Conservation (phyloP, 2,113 vertebrate genomes). For the Falco punctatus region DNA sequence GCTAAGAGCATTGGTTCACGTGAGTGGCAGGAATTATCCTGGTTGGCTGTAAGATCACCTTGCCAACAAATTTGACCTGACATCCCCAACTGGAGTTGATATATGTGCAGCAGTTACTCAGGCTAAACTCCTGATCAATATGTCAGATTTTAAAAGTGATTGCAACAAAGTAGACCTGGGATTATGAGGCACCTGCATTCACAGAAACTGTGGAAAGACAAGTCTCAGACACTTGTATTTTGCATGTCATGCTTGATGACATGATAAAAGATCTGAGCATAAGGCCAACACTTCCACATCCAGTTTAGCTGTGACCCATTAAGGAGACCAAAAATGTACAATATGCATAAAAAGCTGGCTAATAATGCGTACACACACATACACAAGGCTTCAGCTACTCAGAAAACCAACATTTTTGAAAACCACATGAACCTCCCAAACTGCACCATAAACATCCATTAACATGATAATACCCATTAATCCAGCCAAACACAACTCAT, state of each 20-base stretch:
- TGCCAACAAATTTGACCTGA: conserved; percentile 70
- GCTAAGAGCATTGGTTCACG: background rate
- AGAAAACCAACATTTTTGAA: conserved; percentile 66
- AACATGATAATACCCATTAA: conserved; percentile 85
- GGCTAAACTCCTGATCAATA: conserved; percentile 81
- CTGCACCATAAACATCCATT: conserved; percentile 80
- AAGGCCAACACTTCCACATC: conserved; percentile 14
- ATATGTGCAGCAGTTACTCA: conserved; percentile 73
- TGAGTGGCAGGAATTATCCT: background rate
- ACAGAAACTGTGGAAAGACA: conserved; percentile 42
- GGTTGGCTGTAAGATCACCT: conserved; percentile 30
- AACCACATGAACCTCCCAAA: conserved; percentile 73
- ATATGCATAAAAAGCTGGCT: conserved; percentile 55
- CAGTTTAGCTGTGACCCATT: conserved; percentile 65
- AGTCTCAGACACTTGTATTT: conserved; percentile 25
- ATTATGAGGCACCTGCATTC: conserved; percentile 47
- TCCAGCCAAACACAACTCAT: conserved; percentile 82
- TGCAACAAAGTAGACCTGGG: conserved; percentile 46
- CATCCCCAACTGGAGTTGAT: conserved; percentile 56
- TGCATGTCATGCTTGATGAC: background rate
- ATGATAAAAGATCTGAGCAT: conserved; percentile 31
- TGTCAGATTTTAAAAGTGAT: conserved; percentile 79
- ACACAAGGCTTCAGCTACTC: conserved; percentile 11
- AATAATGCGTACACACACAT: conserved; percentile 19
- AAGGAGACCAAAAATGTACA: conserved; percentile 60